Percentiles rank a stretch among this genome's conserved stretches.
These are phyloP conservation scores for Salticus scenicus DNA, from an alignment of 2,888 invertebrate genomes.

Conservation along the genomic window DNA sequence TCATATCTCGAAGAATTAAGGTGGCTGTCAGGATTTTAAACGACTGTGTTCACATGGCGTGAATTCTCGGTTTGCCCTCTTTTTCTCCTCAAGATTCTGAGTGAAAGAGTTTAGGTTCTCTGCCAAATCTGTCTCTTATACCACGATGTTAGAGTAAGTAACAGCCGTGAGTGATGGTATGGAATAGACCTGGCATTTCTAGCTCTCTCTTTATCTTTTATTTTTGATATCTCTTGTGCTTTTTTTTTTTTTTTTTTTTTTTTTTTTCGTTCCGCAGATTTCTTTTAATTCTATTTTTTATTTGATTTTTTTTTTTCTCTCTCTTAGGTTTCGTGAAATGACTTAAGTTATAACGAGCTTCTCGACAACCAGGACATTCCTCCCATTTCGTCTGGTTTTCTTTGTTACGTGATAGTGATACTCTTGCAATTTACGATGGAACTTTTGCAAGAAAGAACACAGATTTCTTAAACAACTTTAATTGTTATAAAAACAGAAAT, in stretches of 20 bases:
- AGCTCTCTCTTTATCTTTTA: constrained; percentile 6
- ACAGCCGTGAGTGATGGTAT: constrained; percentile 54
- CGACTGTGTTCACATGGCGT: constrained; percentile 29
- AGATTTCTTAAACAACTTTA: too few relatives aligned
- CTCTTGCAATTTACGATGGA: too few relatives aligned
- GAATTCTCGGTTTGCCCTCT: constrained; percentile 21
- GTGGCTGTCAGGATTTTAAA: constrained; percentile 53
- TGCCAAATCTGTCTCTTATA: constrained; percentile 47
- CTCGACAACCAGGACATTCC: background rate
- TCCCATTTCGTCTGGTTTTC: background rate
- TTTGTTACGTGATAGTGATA: too few relatives aligned
- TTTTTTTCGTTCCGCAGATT: too few relatives aligned
- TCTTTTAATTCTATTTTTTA: too few relatives aligned
- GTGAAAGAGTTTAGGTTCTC: constrained; percentile 28
- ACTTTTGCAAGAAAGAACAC: too few relatives aligned
- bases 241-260: background rate
- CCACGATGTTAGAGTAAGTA: constrained; percentile 25
- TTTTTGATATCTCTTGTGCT: background rate
- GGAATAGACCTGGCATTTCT: constrained; percentile 40
- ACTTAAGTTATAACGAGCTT: background rate
- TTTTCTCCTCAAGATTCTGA: constrained; percentile 5
- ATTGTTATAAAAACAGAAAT: too few relatives aligned
- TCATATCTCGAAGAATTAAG: constrained; percentile 3
- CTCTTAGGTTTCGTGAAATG: background rate
- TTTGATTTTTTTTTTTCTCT: background rate